phyloP scores from a whole-genome alignment of 2,113 vertebrate genomes.

The Calidris pugnax region DNA sequence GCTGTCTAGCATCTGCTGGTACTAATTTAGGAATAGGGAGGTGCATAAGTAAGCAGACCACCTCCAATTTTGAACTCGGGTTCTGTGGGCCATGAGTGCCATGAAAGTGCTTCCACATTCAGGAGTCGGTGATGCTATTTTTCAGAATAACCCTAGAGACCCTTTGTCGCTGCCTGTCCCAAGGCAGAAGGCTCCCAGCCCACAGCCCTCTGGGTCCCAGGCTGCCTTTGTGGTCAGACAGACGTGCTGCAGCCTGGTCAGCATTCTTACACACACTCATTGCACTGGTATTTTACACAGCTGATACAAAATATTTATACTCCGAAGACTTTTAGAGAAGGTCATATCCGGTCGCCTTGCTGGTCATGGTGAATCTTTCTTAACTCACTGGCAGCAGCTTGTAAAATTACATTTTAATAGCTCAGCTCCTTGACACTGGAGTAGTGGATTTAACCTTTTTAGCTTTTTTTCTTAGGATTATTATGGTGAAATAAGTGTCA shows the following conservation, averaged over 20 bases:
- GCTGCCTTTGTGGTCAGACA: neutral
- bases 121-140: neutral
- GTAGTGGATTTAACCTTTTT: constrained; percentile 1
- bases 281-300: constrained; percentile 4
- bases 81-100: neutral
- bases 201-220: neutral
- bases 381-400: constrained; percentile 37
- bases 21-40: neutral
- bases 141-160: neutral
- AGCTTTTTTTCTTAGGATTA: neutral
- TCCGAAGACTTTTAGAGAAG: neutral
- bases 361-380: neutral
- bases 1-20: neutral
- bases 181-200: neutral
- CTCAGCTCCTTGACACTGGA: neutral
- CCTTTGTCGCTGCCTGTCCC: neutral
- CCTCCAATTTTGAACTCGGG: neutral
- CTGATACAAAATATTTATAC: constrained; percentile 2
- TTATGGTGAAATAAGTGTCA: neutral
- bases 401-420: constrained; percentile 51
- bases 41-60: neutral
- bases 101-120: neutral
- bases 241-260: neutral
- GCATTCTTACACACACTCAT: neutral
- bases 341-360: neutral